A percentile compares a stretch with the other conserved stretches of the same genome.
Conservation (phyloP, 2,888 invertebrate species). For the Leptinotarsa tumamoca region DNA sequence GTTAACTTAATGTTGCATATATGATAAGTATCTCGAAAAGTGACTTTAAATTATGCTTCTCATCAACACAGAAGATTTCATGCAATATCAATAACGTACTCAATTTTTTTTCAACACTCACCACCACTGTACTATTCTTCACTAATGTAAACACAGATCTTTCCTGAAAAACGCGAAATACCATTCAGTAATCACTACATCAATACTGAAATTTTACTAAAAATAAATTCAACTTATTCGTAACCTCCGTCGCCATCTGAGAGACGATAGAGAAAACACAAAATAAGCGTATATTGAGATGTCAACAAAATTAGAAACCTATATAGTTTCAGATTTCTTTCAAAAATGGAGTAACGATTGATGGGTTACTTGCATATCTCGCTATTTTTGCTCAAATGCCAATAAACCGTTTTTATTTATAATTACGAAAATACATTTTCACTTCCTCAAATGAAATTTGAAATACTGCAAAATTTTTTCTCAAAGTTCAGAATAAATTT, state of each 20-base stretch:
- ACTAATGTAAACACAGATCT: constrained; percentile 17
- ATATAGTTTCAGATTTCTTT: background rate
- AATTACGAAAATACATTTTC: too few species aligned
- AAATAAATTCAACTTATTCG: constrained; percentile 30
- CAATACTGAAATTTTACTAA: constrained; percentile 45
- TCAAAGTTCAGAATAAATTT: too few species aligned
- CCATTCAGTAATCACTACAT: constrained; percentile 48
- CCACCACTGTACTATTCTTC: background rate
- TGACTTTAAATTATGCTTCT: background rate
- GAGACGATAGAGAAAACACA: background rate
- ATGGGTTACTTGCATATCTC: too few species aligned
- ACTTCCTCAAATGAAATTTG: too few species aligned
- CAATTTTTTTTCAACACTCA: background rate
- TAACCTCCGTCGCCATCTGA: background rate
- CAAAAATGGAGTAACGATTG: too few species aligned
- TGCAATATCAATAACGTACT: background rate
- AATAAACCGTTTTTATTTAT: too few species aligned
- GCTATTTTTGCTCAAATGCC: too few species aligned
- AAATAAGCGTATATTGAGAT: background rate
- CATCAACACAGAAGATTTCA: background rate
- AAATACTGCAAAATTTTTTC: too few species aligned
- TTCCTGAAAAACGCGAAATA: constrained; percentile 48
- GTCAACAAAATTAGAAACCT: too few species aligned
- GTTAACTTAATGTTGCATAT: too few species aligned
- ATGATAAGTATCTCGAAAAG: background rate